Base-by-base conservation (phyloP, 1,140 invertebrate genomes). In the Apocrypta bakeri region DNA sequence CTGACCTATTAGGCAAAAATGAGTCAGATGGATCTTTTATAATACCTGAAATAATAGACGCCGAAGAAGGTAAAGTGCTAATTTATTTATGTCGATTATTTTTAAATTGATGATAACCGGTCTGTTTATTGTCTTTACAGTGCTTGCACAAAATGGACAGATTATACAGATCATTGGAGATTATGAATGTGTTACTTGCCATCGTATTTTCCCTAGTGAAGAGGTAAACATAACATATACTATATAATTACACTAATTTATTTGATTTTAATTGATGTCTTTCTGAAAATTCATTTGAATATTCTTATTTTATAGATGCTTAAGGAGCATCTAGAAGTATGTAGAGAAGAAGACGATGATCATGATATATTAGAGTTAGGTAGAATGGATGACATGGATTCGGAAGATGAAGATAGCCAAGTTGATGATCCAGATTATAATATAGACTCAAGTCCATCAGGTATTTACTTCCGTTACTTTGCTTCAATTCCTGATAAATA, bases 311-410 rank as follows among this genome's bases (percentile, higher is more conserved):
- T 33, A 84, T 25, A 92, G 90, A 87, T 89, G 86, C 56, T 92
- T 24, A 90, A 89, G 77, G 90, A 92, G 80, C 91, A 92, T 85
- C 86, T 91, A 61, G 87, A 92, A 69, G 87, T 90, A 42, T 92
- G 90, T 56, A 88, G 90, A 86, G 91, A 92, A 86, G 90, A 91
- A 85, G 90, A 92, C 84, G 90, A 91, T 80, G 85, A 87, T n/a
- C 83, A 80, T 21, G 86, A 88, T 84, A 78, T 90, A 29, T 83
- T 91, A 25, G 89, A 90, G 37, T 86, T 91, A 61, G 86, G 87
- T 33, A 86, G 88, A 83, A 86, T 89, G 73, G 84, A 84, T 21
- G 85, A 82, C 74, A 87, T 91, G 73, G 90, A 91, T 80, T 90
- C 90, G 9, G 88, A 89, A 6, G 87, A 89, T 63, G 87, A 87